Evolutionary conservation across 1,140 invertebrate species (phyloP).

Genomic region (Phthorimaea operculella): DNA sequence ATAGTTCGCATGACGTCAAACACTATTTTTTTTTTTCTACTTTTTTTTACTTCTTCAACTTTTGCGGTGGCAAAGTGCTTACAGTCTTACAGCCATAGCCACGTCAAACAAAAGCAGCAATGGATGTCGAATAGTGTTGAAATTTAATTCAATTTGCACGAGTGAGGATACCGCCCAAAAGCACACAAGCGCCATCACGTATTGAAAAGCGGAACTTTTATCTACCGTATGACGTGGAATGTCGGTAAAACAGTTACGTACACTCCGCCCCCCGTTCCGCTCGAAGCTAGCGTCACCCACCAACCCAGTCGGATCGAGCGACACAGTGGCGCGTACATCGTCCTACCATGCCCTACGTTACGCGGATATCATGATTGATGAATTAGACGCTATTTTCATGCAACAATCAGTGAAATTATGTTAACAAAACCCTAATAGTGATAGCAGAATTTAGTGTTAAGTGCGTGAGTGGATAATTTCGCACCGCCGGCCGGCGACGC

Average conservation of each 20-base stretch:
- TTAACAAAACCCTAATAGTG: conserved; percentile 40
- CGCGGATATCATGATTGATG: conserved; percentile 40
- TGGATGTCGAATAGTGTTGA: too few relatives aligned
- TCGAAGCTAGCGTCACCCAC: conserved; percentile 28
- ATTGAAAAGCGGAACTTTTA: too few relatives aligned
- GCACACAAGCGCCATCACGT: too few relatives aligned
- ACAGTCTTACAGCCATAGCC: too few relatives aligned
- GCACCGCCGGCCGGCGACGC: conserved; percentile 47
- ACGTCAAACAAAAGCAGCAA: too few relatives aligned
- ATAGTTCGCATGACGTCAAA: conserved; percentile 63
- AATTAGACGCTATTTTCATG: conserved; percentile 40
- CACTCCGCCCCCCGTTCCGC: conserved; percentile 32
- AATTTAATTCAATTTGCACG: too few relatives aligned
- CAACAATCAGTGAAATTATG: conserved; percentile 63
- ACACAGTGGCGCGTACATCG: conserved; percentile 39
- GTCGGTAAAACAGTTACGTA: conserved; percentile 27
- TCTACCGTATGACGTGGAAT: too few relatives aligned
- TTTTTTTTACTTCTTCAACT: too few relatives aligned
- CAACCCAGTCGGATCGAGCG: conserved; percentile 55
- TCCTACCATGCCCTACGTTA: conserved; percentile 45
- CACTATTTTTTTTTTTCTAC: conserved; percentile 19
- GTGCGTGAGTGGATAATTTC: conserved; percentile 27
- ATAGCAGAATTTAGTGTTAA: conserved; percentile 24
- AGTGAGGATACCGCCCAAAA: too few relatives aligned
- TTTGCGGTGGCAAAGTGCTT: too few relatives aligned